Evolutionary conservation across 2,797 vertebrate species (phyloP).

Genomic region (Argentina silus): DNA sequence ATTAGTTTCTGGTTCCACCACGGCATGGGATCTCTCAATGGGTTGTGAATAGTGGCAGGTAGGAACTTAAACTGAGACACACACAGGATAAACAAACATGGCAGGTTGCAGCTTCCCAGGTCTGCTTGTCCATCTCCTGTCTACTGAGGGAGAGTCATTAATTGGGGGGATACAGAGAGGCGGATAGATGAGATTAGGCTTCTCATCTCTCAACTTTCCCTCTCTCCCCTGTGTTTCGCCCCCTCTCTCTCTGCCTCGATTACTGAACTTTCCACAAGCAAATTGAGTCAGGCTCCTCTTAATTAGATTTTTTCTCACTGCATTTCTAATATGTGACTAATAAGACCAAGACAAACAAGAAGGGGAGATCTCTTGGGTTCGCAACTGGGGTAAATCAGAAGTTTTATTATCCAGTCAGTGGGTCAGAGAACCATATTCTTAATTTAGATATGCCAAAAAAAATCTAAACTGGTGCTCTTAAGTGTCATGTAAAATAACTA

Average conservation of each 20-base stretch:
- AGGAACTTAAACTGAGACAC: conserved; percentile 31
- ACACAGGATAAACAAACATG: conserved; percentile 47
- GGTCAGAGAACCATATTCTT: conserved; percentile 43
- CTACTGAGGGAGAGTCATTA: conserved; percentile 45
- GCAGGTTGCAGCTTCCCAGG: conserved; percentile 30
- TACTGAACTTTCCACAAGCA: conserved; percentile 59
- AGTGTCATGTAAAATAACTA: background rate
- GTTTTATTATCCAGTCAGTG: conserved; percentile 54
- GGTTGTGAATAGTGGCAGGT: conserved; percentile 42
- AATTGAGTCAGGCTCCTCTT: conserved; percentile 60
- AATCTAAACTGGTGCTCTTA: background rate
- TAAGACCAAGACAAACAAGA: conserved; percentile 60
- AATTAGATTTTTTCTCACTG: conserved; percentile 71
- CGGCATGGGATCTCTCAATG: conserved; percentile 43
- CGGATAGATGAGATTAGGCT: conserved; percentile 46
- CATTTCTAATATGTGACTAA: conserved; percentile 70
- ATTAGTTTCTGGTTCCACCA: conserved; percentile 51
- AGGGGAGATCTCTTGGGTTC: conserved; percentile 42
- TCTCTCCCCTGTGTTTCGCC: conserved; percentile 49
- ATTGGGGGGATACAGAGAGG: conserved; percentile 51
- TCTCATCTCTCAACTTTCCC: conserved; percentile 36
- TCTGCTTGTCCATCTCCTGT: conserved; percentile 35
- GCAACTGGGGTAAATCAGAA: conserved; percentile 47
- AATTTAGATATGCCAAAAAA: conserved; percentile 15
- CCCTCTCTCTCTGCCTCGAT: conserved; percentile 37